These are phyloP conservation scores for Acleris cristana DNA, from an alignment of 2,888 invertebrate species.

Conservation along the genomic window DNA sequence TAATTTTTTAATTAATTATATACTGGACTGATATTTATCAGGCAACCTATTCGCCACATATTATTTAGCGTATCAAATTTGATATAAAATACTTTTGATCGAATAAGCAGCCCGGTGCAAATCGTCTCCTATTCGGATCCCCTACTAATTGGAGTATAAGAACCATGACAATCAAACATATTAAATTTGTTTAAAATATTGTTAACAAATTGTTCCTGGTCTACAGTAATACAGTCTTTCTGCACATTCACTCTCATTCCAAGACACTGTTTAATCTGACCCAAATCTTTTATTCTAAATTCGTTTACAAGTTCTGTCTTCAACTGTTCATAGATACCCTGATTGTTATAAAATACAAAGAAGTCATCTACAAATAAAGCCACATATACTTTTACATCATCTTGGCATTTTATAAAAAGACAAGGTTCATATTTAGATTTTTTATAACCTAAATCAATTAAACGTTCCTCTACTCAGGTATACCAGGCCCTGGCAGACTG, in stretches of 20 bases:
- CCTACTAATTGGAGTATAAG: too few species aligned
- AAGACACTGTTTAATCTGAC: conserved; percentile 35
- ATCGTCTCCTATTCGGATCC: too few species aligned
- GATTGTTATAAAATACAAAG: conserved; percentile 36
- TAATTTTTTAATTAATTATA: too few species aligned
- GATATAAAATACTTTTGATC: too few species aligned
- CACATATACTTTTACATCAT: conserved; percentile 37
- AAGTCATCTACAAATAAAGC: too few species aligned
- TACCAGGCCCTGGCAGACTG: conserved; percentile 45
- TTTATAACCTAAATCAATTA: conserved; percentile 34
- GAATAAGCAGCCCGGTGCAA: too few species aligned
- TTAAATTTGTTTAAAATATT: too few species aligned
- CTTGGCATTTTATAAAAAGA: conserved; percentile 41
- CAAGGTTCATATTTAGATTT: conserved; percentile 45
- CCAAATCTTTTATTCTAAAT: conserved; percentile 37
- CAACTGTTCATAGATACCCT: conserved; percentile 7
- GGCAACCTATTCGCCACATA: too few species aligned
- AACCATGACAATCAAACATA: too few species aligned
- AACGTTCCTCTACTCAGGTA: conserved; percentile 41
- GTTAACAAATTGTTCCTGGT: not conserved
- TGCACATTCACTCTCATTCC: conserved; percentile 37
- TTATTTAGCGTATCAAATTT: too few species aligned
- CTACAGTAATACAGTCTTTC: conserved; percentile 33
- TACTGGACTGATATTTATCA: too few species aligned
- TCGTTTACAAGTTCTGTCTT: conserved; percentile 6